Evolutionary conservation across 2,888 invertebrate species (phyloP).

Genomic region (Proisotoma minuta): DNA sequence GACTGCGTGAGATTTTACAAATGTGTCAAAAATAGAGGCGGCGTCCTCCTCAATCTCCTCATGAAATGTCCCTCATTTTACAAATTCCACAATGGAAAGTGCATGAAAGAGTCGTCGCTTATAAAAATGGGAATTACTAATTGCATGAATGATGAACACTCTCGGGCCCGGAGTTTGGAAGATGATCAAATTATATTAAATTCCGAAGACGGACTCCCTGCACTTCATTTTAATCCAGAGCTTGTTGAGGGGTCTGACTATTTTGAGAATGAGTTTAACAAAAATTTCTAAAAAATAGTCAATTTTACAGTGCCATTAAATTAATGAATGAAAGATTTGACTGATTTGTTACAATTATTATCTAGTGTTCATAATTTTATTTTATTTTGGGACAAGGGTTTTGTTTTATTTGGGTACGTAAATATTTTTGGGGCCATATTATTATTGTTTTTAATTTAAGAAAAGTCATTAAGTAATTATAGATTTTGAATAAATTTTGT

Average conservation of each 20-base stretch:
- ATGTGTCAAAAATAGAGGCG: constrained; percentile 13
- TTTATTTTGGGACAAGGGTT: too few species aligned
- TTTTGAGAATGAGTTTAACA: not conserved
- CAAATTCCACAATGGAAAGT: constrained; percentile 23
- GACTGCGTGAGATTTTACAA: constrained; percentile 31
- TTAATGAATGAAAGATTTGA: too few species aligned
- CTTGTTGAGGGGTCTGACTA: constrained; percentile 15
- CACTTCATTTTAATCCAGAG: constrained; percentile 15
- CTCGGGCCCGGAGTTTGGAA: constrained; percentile 7
- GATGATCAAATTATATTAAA: constrained; percentile 1
- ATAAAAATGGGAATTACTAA: constrained; percentile 6
- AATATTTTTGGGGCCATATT: too few species aligned
- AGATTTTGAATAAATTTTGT: too few species aligned
- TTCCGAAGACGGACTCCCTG: constrained; percentile 13
- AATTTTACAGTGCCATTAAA: too few species aligned
- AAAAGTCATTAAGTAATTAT: too few species aligned
- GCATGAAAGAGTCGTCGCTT: constrained; percentile 15
- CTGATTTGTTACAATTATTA: too few species aligned
- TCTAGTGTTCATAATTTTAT: too few species aligned
- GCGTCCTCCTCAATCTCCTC: constrained; percentile 19
- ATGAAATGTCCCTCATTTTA: constrained; percentile 33
- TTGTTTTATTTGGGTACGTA: too few species aligned
- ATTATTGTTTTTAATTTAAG: too few species aligned
- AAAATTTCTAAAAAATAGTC: too few species aligned
- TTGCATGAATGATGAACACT: constrained; percentile 2